Evolutionary conservation across 2,797 vertebrate genomes (phyloP), one percentile per base, ranked within the genome.

Genomic region (Alfaro cultratus): DNA sequence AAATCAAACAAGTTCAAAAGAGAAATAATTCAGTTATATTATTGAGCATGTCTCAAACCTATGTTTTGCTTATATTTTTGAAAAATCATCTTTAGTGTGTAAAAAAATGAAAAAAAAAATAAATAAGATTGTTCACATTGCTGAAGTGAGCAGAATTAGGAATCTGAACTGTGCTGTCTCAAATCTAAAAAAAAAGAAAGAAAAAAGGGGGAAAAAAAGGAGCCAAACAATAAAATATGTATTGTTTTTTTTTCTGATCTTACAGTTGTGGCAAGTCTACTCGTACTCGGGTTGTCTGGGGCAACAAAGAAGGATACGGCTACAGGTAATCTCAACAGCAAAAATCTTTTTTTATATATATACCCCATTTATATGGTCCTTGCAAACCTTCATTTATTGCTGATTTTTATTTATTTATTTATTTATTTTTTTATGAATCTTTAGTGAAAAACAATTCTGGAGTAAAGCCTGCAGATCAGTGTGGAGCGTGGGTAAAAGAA

Each of bases 221-320:
- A 74, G 21, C 29, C 29, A 23, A 75, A 23, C 13, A 29, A 31
- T 74, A 68, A 85, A 47, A 75, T 57, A 15, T 79, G 41, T 2
- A 80, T 85, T 55, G 79, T 5, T 86, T 36, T 5, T 86, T 36
- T 81, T 31, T 88, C 70, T 88, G 81, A 82, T 85, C 75, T 85
- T 86, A 71, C 97, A 99, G 99, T 98, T 98, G 97, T 98, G 97
- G 97, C 98, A 98, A 98, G 98, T 98, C 97, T 99, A 94, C 97
- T 98, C 96, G 97, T 99, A 94, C 95, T 99, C 94, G 98, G 98
- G 94, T 97, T 97, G 92, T 98, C 96, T 96, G 97, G 97, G 93
- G 97, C 98, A 95, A 97, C 98, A 90, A 99, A 98, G 96, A 99
- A 97, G 95, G 97, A 97, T 76, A 60, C 92, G 95, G 94, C 39